phyloP scores from a whole-genome alignment of 1,140 invertebrate species.

The Arion vulgaris region DNA sequence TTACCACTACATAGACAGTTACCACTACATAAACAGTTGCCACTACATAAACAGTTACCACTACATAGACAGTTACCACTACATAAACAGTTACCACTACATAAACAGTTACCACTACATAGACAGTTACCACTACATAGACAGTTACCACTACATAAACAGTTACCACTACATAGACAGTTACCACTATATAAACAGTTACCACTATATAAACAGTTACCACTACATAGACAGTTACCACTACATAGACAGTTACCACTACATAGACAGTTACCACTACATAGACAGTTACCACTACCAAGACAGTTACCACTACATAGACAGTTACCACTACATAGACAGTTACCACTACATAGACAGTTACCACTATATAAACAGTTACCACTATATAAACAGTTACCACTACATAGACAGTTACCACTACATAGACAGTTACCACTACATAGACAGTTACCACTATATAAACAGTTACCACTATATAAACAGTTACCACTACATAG shows the following conservation, averaged over 20 bases:
- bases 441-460: neutral
- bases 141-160: neutral
- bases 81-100: neutral
- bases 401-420: neutral
- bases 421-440: neutral
- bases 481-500: neutral
- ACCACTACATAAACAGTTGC: neutral
- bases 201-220: neutral
- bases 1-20: neutral
- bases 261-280: neutral
- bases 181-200: neutral
- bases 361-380: neutral
- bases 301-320: neutral
- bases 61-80: neutral
- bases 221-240: neutral
- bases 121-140: neutral
- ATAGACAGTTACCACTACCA: neutral
- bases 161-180: neutral
- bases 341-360: neutral
- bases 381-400: neutral
- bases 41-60: neutral
- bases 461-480: neutral
- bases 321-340: neutral
- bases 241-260: neutral
- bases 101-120: neutral